These are phyloP conservation scores for Pomatostomus ruficeps DNA, from an alignment of 2,113 vertebrate genomes.

Conservation along the genomic window DNA sequence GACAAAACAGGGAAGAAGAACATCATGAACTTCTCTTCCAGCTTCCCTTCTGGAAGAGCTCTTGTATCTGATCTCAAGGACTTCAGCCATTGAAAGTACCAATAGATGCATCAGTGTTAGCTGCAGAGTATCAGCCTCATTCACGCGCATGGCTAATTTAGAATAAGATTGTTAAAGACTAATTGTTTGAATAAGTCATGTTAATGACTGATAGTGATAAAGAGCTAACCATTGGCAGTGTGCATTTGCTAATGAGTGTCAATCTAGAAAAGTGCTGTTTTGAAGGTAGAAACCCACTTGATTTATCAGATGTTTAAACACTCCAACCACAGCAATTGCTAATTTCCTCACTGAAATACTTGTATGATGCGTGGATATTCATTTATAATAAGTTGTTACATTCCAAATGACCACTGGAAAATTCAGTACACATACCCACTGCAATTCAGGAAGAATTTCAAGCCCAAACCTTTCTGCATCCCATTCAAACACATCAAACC, in stretches of 20 bases:
- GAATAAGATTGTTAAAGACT: not conserved
- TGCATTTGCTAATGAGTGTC: constrained; percentile 2
- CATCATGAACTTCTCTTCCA: not conserved
- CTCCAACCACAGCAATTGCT: not conserved
- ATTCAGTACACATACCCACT: not conserved
- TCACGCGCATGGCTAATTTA: not conserved
- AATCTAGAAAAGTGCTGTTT: not conserved
- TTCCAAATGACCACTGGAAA: not conserved
- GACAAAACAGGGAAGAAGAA: not conserved
- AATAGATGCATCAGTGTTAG: not conserved
- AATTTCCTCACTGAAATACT: not conserved
- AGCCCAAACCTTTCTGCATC: not conserved
- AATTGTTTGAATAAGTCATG: not conserved
- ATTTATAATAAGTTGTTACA: not conserved
- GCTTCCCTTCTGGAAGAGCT: not conserved
- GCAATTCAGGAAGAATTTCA: not conserved
- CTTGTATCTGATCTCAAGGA: not conserved
- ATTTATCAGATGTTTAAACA: not conserved
- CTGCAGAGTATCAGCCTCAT: not conserved
- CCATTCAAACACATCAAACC: not conserved
- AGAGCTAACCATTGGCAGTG: not conserved
- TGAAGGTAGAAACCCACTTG: not conserved
- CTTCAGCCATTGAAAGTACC: not conserved
- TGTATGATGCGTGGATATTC: not conserved
- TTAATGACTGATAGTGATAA: not conserved